Base-by-base conservation (phyloP, 2,797 vertebrate genomes). In the Urophycis tenuis region DNA sequence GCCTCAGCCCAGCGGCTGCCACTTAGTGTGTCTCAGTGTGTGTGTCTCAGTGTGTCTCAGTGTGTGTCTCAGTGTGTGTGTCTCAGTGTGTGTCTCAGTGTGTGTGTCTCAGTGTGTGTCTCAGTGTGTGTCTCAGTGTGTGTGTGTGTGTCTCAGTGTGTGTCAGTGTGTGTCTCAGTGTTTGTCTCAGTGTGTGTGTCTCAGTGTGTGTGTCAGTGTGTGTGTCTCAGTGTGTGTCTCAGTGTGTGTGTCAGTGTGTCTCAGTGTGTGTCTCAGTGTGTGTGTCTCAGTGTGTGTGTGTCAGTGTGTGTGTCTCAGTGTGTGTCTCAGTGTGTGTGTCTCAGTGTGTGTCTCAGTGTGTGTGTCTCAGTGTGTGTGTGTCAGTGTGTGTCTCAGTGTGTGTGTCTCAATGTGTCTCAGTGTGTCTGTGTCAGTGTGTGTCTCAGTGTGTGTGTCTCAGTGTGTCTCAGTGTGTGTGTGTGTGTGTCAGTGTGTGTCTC, bases 1-100 rank as follows among this genome's bases (percentile, higher is more conserved):
- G 45, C 71, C 76, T 53, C 76, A 77, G 53, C 53, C 45, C 34
- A 32, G 72, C 34, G 22, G 77, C 34, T 25, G 34, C 77, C 77
- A 77, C 76, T 73, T 73, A 73, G 19, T 1, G 22, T n/a, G 60
- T 64, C 1, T 64, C 22, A 25, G 22, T 25, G 22, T 64, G 19
- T 30, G 35, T 36, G 74, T 25, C 60, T 14, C 8, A 8, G 64
- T 29, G 9, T 2, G 2, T 17, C 2, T 14, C 12, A 15, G 15
- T 45, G 9, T 64, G 19, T 64, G n/a, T 25, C 1, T 64, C 22
- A 25, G 19, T 3, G 33, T 39, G 36, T 39, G 10, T 39, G 36
- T 39, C 10, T 39, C 1, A 15, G 41, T 45, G 41, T 45, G 12
- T 45, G 41, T 45, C 12, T 15, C 0, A 2, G 41, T 15, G 41